Evolutionary conservation across 2,888 invertebrate genomes (phyloP).

Genomic region (Ariolimax columbianus): DNA sequence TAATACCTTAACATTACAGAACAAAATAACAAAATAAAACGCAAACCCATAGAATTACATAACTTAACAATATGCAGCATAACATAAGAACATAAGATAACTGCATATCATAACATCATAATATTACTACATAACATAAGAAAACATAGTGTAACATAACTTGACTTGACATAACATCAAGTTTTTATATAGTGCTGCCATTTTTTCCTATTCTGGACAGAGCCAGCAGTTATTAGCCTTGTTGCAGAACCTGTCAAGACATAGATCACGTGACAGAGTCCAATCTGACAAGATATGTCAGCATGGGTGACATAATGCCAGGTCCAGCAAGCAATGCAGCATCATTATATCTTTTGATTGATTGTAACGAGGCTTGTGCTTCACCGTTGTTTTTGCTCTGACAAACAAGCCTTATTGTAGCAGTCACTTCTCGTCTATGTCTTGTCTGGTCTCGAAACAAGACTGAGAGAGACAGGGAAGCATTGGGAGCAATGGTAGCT

Average conservation of each 20-base stretch:
- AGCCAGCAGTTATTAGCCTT: not conserved
- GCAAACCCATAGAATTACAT: no score
- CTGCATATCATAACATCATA: no score
- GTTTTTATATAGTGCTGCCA: no score
- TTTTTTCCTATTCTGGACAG: not conserved
- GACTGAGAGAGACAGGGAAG: no score
- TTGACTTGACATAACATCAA: slow-evolving; percentile 4
- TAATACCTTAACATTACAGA: no score
- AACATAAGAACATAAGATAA: no score
- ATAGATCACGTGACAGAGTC: not conserved
- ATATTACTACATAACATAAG: not conserved
- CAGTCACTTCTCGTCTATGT: not conserved
- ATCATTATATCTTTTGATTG: not conserved
- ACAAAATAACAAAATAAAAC: no score
- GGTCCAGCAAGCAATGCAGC: not conserved
- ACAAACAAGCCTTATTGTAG: not conserved
- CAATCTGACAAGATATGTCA: not conserved
- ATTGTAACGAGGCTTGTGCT: not conserved
- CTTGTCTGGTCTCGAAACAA: no score
- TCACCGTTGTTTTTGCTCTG: not conserved
- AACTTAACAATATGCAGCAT: no score
- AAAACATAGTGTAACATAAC: not conserved
- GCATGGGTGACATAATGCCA: not conserved
- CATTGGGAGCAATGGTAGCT: no score
- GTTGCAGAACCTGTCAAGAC: not conserved